Evolutionary conservation across 2,888 invertebrate genomes (phyloP).

Genomic region (Dorcus parallelipipedus): DNA sequence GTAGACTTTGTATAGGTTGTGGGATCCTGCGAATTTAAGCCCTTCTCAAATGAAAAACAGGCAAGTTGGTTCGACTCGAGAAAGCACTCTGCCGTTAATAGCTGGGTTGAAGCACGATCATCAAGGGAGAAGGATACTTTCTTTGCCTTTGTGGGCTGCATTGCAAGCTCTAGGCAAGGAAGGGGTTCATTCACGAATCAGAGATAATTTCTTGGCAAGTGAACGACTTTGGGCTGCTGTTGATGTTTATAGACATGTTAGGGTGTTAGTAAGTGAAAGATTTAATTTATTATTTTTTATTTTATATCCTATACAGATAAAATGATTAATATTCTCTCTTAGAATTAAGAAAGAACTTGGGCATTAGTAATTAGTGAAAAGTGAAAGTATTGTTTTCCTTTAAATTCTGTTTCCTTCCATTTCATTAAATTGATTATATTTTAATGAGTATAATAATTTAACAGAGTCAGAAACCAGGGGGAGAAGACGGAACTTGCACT

Average conservation of each 20-base stretch:
- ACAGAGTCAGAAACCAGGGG: slow-evolving; percentile 78
- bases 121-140: slow-evolving; percentile 63
- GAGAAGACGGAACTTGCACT: slow-evolving; percentile 63
- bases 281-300: background rate
- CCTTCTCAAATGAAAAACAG: slow-evolving; percentile 32
- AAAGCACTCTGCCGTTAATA: slow-evolving; percentile 57
- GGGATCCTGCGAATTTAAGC: slow-evolving; percentile 45
- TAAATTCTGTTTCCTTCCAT: too few relatives aligned
- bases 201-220: slow-evolving; percentile 71
- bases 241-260: slow-evolving; percentile 63
- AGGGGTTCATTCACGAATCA: slow-evolving; percentile 66
- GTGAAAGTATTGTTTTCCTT: background rate
- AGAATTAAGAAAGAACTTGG: background rate
- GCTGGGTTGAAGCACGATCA: slow-evolving; percentile 56
- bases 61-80: slow-evolving; percentile 50
- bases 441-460: too few relatives aligned
- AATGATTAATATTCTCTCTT: too few relatives aligned
- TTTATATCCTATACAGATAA: background rate
- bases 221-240: slow-evolving; percentile 60
- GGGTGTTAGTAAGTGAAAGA: slow-evolving; percentile 61
- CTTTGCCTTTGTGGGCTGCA: slow-evolving; percentile 82
- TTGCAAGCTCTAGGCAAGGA: slow-evolving; percentile 71
- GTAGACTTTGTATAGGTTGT: slow-evolving; percentile 45
- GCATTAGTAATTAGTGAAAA: too few relatives aligned
- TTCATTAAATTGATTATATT: too few relatives aligned